A percentile compares a stretch with the other conserved stretches of the same genome.
Evolutionary conservation across 2,113 vertebrate species (phyloP).

Genomic region (Eclectus roratus): DNA sequence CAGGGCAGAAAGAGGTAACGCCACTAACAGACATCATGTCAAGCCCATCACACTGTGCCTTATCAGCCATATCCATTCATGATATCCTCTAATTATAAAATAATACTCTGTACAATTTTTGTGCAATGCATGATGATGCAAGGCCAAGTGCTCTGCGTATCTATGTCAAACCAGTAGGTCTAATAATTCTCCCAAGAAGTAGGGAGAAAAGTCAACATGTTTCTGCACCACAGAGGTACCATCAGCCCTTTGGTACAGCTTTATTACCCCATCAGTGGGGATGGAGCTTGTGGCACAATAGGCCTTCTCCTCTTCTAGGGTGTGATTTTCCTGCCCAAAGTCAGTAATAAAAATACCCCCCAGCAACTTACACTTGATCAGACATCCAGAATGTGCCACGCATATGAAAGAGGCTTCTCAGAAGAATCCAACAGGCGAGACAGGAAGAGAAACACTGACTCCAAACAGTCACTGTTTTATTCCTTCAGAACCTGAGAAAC

Average conservation of each 20-base stretch:
- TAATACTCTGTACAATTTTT: background rate
- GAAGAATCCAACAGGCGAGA: background rate
- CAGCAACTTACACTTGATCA: background rate
- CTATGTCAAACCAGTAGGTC: background rate
- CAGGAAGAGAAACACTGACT: background rate
- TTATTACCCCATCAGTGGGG: background rate
- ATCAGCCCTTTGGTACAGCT: background rate
- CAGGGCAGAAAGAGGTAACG: too few relatives aligned
- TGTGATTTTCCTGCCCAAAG: background rate
- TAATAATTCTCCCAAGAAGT: background rate
- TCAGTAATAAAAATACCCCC: background rate
- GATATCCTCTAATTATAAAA: background rate
- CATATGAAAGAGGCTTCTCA: background rate
- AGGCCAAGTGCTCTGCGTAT: background rate
- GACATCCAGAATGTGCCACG: background rate
- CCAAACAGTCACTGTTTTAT: background rate
- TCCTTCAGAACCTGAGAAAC: background rate
- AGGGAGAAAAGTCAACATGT: background rate
- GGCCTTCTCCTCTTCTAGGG: background rate
- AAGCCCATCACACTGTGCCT: background rate
- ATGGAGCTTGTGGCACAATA: background rate
- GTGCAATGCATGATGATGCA: too few relatives aligned
- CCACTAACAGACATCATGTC: fast-evolving
- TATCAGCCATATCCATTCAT: background rate
- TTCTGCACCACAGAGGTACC: background rate